Percentiles rank a stretch among this genome's conserved stretches.
Evolutionary conservation across 2,113 vertebrate genomes (phyloP).

Genomic region (Cebidichthys violaceus): DNA sequence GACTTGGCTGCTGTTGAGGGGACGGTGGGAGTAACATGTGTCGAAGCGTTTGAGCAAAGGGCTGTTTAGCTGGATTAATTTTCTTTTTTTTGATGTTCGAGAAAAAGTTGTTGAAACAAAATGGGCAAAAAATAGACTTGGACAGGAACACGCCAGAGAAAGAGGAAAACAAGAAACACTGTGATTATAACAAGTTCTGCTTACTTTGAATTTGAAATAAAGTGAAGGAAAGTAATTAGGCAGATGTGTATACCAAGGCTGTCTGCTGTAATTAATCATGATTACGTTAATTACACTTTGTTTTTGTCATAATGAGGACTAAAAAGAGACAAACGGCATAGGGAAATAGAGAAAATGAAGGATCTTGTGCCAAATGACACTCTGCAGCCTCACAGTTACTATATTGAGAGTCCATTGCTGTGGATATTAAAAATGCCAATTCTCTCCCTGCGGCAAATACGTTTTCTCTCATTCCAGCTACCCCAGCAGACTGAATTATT

Average conservation of each 20-base stretch:
- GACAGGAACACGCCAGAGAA: not conserved
- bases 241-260: conserved; percentile 75
- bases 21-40: conserved; percentile 19
- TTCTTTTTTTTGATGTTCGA: conserved; percentile 7
- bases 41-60: conserved; percentile 36
- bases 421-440: conserved; percentile 81
- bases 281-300: conserved; percentile 81
- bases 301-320: conserved; percentile 72
- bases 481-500: conserved; percentile 67
- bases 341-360: conserved; percentile 51
- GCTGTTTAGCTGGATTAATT: conserved; percentile 10
- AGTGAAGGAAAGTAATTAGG: conserved; percentile 74
- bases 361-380: conserved; percentile 57
- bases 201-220: conserved; percentile 51
- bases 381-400: conserved; percentile 44
- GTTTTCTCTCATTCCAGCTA: conserved; percentile 67
- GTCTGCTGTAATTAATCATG: conserved; percentile 77
- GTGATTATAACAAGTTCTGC: conserved; percentile 47
- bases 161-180: not conserved
- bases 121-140: not conserved
- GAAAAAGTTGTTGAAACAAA: conserved; percentile 17
- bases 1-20: conserved; percentile 37
- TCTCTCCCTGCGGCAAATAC: conserved; percentile 72
- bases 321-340: conserved; percentile 56
- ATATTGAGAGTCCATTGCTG: conserved; percentile 68